Conservation (phyloP, 2,113 vertebrate species). For the Rallus limicola region DNA sequence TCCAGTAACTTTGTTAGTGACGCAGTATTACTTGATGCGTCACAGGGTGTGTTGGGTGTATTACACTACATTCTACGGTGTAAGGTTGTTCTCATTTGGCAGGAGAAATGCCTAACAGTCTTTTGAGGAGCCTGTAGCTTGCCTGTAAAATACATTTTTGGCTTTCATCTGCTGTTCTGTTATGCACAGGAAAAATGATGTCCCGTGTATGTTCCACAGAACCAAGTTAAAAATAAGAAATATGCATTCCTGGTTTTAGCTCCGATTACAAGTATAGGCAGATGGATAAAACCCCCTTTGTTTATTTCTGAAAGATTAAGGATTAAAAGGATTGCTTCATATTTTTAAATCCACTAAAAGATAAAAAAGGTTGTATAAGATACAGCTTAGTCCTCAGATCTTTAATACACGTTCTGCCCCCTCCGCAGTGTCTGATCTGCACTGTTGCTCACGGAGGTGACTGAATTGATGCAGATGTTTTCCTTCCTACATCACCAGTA, state of each 20-base stretch:
- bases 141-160: background rate
- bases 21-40: background rate
- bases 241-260: background rate
- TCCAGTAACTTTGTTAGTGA: slow-evolving; percentile 14
- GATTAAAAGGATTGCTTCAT: background rate
- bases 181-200: background rate
- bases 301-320: background rate
- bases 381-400: background rate
- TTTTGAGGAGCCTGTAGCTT: background rate
- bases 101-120: background rate
- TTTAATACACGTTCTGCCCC: background rate
- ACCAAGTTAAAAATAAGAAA: background rate
- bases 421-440: background rate
- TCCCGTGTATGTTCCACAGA: background rate
- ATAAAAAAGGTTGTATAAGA: background rate
- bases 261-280: background rate
- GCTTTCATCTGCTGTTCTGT: background rate
- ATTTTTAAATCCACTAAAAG: background rate
- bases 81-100: background rate
- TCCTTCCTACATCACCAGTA: background rate
- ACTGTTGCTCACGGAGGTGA: background rate
- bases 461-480: background rate
- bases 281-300: background rate
- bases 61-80: background rate
- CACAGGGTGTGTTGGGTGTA: slow-evolving; percentile 39